Conservation (phyloP, 2,888 invertebrate species). For the Anaspis maculata region DNA sequence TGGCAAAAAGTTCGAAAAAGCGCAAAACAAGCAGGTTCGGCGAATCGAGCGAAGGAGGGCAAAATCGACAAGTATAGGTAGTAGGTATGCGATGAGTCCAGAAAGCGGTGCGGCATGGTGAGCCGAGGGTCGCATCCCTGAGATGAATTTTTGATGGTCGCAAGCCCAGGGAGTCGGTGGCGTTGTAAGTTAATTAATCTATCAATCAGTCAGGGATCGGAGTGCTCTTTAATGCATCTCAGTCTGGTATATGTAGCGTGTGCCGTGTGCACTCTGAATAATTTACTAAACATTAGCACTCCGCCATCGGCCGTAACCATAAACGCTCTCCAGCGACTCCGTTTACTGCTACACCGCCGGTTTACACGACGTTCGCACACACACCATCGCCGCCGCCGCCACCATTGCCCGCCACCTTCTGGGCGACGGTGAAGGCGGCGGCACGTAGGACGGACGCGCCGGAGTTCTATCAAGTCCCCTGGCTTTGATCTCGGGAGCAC, state of each 20-base stretch:
- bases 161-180: slow-evolving; percentile 23
- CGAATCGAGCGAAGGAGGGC: no score
- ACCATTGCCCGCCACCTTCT: no score
- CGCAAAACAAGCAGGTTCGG: no score
- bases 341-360: slow-evolving; percentile 23
- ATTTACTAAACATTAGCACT: slow-evolving; percentile 40
- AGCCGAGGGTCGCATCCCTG: no score
- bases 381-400: slow-evolving; percentile 5
- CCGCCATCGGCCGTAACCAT: slow-evolving; percentile 34
- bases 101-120: no score
- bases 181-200: slow-evolving; percentile 36
- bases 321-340: slow-evolving; percentile 36
- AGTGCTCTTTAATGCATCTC: slow-evolving; percentile 39
- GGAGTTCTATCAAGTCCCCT: slow-evolving; percentile 6
- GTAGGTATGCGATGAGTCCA: no score
- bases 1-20: no score
- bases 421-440: no score
- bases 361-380: slow-evolving; percentile 11
- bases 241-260: slow-evolving; percentile 30
- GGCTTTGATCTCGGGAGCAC: slow-evolving; percentile 8
- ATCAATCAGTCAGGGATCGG: slow-evolving; percentile 37
- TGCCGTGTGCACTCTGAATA: slow-evolving; percentile 38
- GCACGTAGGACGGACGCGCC: no score
- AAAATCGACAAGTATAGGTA: no score
- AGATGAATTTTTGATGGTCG: slow-evolving; percentile 23